Conservation (phyloP, 1,140 invertebrate genomes). For the Apolygus lucorum region DNA sequence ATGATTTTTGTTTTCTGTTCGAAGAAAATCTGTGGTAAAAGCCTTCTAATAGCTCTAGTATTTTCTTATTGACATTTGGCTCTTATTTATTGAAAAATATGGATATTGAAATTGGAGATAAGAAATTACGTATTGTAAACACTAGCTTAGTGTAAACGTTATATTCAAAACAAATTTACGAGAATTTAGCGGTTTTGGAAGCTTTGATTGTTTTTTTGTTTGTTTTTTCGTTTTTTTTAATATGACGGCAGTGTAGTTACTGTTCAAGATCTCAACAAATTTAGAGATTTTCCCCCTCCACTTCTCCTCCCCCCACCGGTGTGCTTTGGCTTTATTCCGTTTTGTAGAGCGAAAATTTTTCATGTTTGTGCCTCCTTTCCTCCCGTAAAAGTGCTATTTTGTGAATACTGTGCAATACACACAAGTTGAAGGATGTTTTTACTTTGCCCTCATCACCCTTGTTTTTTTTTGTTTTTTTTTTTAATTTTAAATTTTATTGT, state of each 20-base stretch:
- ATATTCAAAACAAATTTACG: too few relatives aligned
- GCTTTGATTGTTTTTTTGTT: not conserved
- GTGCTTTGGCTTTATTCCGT: too few relatives aligned
- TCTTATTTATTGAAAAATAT: not conserved
- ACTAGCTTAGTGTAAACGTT: too few relatives aligned
- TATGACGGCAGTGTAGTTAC: constrained; percentile 13
- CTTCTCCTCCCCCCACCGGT: not conserved
- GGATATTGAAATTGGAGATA: not conserved
- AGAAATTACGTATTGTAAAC: not conserved
- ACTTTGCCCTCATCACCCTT: too few relatives aligned
- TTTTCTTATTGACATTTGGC: not conserved
- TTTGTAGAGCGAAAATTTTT: too few relatives aligned
- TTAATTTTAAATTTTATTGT: too few relatives aligned
- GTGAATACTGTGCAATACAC: not conserved
- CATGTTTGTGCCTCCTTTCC: too few relatives aligned
- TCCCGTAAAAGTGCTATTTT: constrained; percentile 1
- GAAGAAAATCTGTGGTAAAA: constrained; percentile 11
- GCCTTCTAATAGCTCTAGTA: constrained; percentile 5
- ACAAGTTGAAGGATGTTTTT: too few relatives aligned
- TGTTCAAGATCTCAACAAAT: not conserved
- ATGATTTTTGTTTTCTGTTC: not conserved
- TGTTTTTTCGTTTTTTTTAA: not conserved
- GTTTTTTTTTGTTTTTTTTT: too few relatives aligned
- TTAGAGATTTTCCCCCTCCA: too few relatives aligned
- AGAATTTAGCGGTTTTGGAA: too few relatives aligned